Evolutionary conservation across 2,888 invertebrate species (phyloP).

Genomic region (Drosophila quasianomalipes): DNA sequence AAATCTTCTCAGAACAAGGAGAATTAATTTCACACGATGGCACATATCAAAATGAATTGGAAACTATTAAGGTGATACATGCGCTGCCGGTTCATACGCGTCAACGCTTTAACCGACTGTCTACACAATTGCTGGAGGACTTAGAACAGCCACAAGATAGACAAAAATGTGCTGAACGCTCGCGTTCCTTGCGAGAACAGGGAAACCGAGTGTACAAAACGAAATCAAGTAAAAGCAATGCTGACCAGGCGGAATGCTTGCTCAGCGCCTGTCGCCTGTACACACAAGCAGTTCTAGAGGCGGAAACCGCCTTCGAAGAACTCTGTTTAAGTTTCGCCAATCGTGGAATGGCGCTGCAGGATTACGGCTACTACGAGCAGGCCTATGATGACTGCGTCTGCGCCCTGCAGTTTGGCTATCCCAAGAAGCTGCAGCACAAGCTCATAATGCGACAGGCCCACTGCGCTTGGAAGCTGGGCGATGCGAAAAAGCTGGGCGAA

Average conservation of each 20-base stretch:
- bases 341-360: constrained; percentile 81
- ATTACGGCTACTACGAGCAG: constrained; percentile 78
- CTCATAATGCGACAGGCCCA: constrained; percentile 72
- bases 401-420: constrained; percentile 77
- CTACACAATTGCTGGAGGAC: constrained; percentile 46
- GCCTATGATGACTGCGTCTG: constrained; percentile 82
- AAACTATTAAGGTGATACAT: constrained; percentile 54
- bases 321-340: constrained; percentile 82
- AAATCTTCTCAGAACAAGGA: constrained; percentile 28
- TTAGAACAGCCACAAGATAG: constrained; percentile 31
- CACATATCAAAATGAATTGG: constrained; percentile 63
- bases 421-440: constrained; percentile 69
- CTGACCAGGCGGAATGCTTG: constrained; percentile 35
- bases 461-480: constrained; percentile 67
- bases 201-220: constrained; percentile 73
- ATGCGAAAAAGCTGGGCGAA: constrained; percentile 33
- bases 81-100: constrained; percentile 11
- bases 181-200: constrained; percentile 64
- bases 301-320: constrained; percentile 61
- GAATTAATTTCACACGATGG: constrained; percentile 26
- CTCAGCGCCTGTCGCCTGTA: constrained; percentile 74
- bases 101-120: constrained; percentile 15
- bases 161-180: constrained; percentile 29
- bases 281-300: constrained; percentile 79
- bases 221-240: constrained; percentile 1